A percentile compares a stretch with the other conserved stretches of the same genome.
These are phyloP conservation scores for Sebastes trivittatus DNA, from an alignment of 2,797 vertebrate genomes.

Conservation along the genomic window DNA sequence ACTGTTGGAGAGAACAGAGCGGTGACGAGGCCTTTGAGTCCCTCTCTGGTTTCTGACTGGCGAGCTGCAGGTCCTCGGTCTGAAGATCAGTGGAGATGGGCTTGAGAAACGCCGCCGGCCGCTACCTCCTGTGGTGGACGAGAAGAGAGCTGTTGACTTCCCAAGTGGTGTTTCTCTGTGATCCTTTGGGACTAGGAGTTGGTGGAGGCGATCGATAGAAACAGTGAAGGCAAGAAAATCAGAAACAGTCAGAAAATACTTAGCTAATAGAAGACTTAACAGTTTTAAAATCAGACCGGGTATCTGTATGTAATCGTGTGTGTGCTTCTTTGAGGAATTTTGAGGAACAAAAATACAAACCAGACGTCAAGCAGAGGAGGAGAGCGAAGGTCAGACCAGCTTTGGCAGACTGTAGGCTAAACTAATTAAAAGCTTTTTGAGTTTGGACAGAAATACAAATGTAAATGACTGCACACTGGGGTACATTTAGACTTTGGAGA, in stretches of 20 bases:
- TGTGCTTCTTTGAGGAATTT: constrained; percentile 31
- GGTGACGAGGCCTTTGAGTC: constrained; percentile 21
- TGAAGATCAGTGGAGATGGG: constrained; percentile 57
- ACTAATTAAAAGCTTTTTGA: constrained; percentile 71
- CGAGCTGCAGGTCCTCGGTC: constrained; percentile 51
- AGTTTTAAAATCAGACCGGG: not conserved
- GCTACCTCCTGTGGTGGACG: constrained; percentile 41
- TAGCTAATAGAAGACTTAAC: not conserved
- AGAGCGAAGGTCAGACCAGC: constrained; percentile 55
- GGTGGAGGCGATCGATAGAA: constrained; percentile 24
- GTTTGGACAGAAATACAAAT: constrained; percentile 59
- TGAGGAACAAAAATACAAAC: constrained; percentile 37
- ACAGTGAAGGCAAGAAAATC: not conserved
- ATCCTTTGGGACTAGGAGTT: constrained; percentile 21
- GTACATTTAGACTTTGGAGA: constrained; percentile 49
- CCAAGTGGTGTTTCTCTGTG: constrained; percentile 42
- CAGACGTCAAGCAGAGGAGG: constrained; percentile 57
- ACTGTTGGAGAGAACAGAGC: constrained; percentile 16
- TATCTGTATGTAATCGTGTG: not conserved
- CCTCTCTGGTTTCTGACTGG: constrained; percentile 15
- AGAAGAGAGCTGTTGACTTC: constrained; percentile 60
- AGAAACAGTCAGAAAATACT: not conserved
- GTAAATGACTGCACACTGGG: constrained; percentile 57
- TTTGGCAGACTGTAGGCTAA: constrained; percentile 54
- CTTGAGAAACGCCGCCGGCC: constrained; percentile 28